These are phyloP conservation scores for Procambarus clarkii DNA, from an alignment of 1,140 invertebrate species.

Conservation along the genomic window DNA sequence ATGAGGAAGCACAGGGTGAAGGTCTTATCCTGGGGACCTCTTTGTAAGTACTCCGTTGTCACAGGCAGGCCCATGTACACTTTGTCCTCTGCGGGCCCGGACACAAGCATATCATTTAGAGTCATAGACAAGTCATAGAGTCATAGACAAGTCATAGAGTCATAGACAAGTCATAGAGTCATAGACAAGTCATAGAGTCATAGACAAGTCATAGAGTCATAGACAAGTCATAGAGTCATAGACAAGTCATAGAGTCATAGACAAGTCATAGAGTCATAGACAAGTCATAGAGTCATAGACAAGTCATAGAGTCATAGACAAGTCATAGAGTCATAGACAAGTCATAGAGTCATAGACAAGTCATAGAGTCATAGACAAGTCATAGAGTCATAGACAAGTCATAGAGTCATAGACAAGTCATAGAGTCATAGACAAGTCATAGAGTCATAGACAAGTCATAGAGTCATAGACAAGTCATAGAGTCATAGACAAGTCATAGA, in stretches of 20 bases:
- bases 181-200: not conserved
- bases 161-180: not conserved
- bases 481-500: not conserved
- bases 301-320: not conserved
- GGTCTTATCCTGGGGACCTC: not conserved
- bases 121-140: not conserved
- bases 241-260: not conserved
- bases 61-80: slow-evolving; percentile 47
- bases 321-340: not conserved
- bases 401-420: not conserved
- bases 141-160: not conserved
- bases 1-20: slow-evolving; percentile 76
- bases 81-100: not conserved
- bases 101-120: no score
- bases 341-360: not conserved
- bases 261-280: not conserved
- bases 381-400: no score
- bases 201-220: no score
- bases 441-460: not conserved
- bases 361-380: not conserved
- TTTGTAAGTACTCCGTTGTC: slow-evolving; percentile 3
- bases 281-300: not conserved
- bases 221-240: not conserved
- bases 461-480: no score
- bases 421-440: no score